Percentiles rank a stretch among this genome's conserved stretches.
Conservation (phyloP, 2,888 invertebrate species). For the Entomobrya multifasciata region DNA sequence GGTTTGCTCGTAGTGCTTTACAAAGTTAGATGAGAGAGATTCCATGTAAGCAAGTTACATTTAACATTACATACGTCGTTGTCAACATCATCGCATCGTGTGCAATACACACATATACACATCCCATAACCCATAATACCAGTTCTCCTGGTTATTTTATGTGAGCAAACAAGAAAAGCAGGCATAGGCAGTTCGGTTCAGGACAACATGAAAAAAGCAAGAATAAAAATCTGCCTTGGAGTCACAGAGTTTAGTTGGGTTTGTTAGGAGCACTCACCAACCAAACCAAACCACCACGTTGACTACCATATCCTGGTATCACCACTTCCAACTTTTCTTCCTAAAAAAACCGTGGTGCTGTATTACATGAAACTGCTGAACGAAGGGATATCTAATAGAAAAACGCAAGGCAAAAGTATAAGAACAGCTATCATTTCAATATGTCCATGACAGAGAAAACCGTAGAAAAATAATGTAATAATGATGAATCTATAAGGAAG, state of each 20-base stretch:
- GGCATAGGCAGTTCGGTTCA: no score
- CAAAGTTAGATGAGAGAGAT: neutral
- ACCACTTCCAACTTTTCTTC: constrained; percentile 25
- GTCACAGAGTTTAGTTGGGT: neutral
- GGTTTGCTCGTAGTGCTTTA: neutral
- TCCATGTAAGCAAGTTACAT: constrained; percentile 2
- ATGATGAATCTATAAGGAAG: no score
- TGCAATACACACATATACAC: neutral
- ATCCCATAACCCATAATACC: neutral
- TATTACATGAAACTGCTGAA: neutral
- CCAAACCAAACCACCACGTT: constrained; percentile 11
- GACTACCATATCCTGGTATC: constrained; percentile 15
- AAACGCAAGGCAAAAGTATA: neutral
- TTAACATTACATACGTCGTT: neutral
- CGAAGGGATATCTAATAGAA: constrained; percentile 22
- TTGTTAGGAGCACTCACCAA: constrained; percentile 2
- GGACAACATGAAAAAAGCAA: neutral
- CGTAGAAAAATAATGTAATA: constrained; percentile 42
- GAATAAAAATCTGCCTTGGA: neutral
- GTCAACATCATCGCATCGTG: no score
- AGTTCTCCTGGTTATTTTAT: constrained; percentile 46
- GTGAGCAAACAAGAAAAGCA: constrained; percentile 55
- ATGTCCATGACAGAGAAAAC: constrained; percentile 60
- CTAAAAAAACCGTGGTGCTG: neutral
- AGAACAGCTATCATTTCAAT: constrained; percentile 19